Conservation (phyloP, 2,113 vertebrate species). For the Chelonoidis abingdonii region DNA sequence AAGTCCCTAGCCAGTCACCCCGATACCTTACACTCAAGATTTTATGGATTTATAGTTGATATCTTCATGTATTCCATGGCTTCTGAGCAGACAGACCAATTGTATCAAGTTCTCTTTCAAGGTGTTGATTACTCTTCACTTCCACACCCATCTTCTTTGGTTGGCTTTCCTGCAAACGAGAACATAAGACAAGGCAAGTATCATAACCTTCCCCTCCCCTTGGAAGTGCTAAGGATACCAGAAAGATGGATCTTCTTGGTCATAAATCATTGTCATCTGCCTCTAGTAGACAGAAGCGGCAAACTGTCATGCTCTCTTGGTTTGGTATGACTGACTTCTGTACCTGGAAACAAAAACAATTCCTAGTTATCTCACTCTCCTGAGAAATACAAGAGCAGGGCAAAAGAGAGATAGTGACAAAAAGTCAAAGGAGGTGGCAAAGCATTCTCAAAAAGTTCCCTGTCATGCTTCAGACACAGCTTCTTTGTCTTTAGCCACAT, state of each 20-base stretch:
- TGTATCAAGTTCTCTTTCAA: background rate
- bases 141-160: background rate
- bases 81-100: background rate
- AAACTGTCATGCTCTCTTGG: background rate
- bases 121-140: background rate
- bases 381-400: background rate
- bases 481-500: background rate
- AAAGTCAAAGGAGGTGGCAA: background rate
- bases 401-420: background rate
- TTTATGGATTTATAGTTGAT: background rate
- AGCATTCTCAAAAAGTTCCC: background rate
- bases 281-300: background rate
- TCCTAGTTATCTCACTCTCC: constrained; percentile 10
- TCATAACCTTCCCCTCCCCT: background rate
- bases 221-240: background rate
- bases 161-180: background rate
- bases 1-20: background rate
- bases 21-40: background rate
- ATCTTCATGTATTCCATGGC: background rate
- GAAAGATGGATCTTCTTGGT: background rate
- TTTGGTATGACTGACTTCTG: background rate
- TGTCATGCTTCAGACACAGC: background rate
- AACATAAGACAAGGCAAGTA: background rate
- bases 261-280: background rate
- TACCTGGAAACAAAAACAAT: background rate